Percentiles rank a stretch among this genome's conserved stretches.
Evolutionary conservation across 2,797 vertebrate species (phyloP).

Genomic region (Lates japonicus): DNA sequence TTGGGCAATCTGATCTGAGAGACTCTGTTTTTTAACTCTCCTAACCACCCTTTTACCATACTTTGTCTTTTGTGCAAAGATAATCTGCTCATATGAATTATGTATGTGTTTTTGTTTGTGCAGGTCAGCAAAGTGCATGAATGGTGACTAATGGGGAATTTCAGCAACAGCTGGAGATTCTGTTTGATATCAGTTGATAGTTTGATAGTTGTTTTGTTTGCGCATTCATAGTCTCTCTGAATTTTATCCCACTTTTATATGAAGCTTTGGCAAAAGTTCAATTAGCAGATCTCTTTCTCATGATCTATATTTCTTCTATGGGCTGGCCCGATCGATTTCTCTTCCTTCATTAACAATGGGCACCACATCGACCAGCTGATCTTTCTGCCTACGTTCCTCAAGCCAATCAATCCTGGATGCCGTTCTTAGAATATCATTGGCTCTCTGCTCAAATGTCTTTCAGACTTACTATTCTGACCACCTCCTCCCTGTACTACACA

Average conservation of each 20-base stretch:
- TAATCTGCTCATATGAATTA: not conserved
- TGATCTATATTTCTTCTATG: not conserved
- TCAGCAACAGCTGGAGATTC: not conserved
- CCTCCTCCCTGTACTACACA: not conserved
- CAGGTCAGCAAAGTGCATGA: not conserved
- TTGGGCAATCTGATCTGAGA: constrained; percentile 66
- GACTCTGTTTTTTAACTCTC: constrained; percentile 23
- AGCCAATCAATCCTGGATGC: not conserved
- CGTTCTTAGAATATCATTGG: not conserved
- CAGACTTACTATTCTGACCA: not conserved
- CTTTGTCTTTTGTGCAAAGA: constrained; percentile 3
- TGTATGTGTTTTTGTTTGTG: not conserved
- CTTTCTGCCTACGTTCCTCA: not conserved
- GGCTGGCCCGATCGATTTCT: not conserved
- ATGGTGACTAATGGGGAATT: not conserved
- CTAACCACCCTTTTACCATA: not conserved
- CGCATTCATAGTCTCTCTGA: not conserved
- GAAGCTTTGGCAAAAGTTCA: not conserved
- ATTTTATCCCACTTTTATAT: not conserved
- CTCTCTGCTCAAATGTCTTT: not conserved
- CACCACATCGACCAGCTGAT: not conserved
- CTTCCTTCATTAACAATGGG: not conserved
- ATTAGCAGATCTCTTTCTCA: not conserved
- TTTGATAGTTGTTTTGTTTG: not conserved
- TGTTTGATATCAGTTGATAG: not conserved